Conservation (phyloP, 2,113 vertebrate genomes). For the Chionomys nivalis region DNA sequence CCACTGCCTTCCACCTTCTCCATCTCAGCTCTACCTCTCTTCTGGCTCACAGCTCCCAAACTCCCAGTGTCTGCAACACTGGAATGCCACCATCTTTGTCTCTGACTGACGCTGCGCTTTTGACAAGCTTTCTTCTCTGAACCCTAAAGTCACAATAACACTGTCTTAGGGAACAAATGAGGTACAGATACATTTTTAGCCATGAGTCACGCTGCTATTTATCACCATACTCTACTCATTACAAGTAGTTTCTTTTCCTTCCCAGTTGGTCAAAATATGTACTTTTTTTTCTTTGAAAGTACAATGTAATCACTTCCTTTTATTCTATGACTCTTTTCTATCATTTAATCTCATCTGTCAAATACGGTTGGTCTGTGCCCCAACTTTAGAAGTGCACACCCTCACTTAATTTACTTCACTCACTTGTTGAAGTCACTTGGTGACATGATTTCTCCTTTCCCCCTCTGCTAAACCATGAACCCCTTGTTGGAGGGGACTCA, state of each 20-base stretch:
- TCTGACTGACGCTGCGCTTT: neutral
- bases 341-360: neutral
- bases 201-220: neutral
- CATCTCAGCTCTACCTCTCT: neutral
- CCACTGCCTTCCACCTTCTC: neutral
- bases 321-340: constrained; percentile 2
- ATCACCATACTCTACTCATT: neutral
- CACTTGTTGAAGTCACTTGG: neutral
- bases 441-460: neutral
- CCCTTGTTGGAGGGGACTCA: neutral
- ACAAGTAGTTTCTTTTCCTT: neutral
- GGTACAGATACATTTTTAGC: neutral
- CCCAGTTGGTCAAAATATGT: neutral
- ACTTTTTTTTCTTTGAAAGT: constrained; percentile 1
- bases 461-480: neutral
- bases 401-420: neutral
- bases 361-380: too few species aligned
- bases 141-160: neutral
- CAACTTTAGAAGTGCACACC: neutral
- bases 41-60: neutral
- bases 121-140: neutral
- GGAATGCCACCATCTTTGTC: fast-evolving
- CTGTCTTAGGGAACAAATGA: neutral
- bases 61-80: neutral
- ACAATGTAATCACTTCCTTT: neutral